A percentile compares a stretch with the other conserved stretches of the same genome.
These are phyloP conservation scores for Megalurothrips usitatus DNA, from an alignment of 2,888 invertebrate genomes.

Conservation along the genomic window DNA sequence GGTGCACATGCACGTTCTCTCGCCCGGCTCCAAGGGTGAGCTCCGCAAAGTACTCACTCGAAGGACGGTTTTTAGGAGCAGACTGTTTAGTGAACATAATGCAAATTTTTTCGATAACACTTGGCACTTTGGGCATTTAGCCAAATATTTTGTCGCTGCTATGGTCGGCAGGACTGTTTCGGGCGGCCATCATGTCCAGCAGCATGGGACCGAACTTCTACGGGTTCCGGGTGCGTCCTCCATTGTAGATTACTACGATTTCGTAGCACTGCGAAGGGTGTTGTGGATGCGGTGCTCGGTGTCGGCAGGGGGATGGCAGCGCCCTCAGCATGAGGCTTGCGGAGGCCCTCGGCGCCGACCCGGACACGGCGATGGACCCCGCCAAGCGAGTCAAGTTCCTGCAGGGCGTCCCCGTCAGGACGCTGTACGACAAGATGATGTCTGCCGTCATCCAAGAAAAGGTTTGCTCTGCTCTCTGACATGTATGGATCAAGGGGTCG, in stretches of 20 bases:
- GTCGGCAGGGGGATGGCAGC: background rate
- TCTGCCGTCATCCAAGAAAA: background rate
- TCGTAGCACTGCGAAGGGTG: background rate
- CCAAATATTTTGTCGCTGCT: too few relatives aligned
- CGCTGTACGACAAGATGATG: background rate
- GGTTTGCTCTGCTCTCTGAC: too few relatives aligned
- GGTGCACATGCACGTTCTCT: conserved; percentile 10
- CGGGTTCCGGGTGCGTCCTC: background rate
- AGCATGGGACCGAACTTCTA: background rate
- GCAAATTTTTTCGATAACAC: too few relatives aligned
- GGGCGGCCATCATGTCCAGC: conserved; percentile 9
- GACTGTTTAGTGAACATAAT: too few relatives aligned
- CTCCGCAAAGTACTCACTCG: too few relatives aligned
- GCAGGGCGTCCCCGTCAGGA: background rate
- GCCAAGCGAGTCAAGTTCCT: background rate
- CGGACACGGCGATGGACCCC: background rate
- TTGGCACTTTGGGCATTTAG: too few relatives aligned
- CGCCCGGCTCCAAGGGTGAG: background rate
- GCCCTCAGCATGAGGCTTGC: background rate
- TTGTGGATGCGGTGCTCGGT: background rate
- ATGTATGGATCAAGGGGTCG: too few relatives aligned
- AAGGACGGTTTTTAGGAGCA: too few relatives aligned
- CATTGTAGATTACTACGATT: background rate
- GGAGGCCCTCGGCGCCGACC: background rate
- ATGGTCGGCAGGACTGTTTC: background rate